Conservation (phyloP, 2,113 vertebrate genomes). For the Sardina pilchardus region DNA sequence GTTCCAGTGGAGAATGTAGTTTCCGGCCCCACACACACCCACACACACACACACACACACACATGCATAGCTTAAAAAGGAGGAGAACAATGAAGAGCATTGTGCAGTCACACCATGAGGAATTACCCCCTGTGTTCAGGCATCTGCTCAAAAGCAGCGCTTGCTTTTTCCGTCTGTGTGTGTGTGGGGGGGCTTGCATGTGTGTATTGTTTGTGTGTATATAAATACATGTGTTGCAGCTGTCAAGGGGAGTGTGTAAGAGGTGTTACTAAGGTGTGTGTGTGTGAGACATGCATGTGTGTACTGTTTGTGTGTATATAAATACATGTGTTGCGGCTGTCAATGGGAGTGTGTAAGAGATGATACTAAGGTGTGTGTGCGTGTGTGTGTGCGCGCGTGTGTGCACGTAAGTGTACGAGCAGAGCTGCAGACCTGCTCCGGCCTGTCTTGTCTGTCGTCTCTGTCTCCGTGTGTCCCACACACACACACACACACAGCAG, state of each 20-base stretch:
- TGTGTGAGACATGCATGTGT: too few species aligned
- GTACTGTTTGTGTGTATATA: conserved; percentile 15
- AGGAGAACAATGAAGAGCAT: neutral
- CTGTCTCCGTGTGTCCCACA: too few species aligned
- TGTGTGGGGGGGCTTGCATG: conserved; percentile 43
- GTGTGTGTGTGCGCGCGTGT: conserved; percentile 20
- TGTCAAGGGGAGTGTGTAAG: too few species aligned
- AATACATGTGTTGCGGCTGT: neutral
- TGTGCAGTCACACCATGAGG: neutral
- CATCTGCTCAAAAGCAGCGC: neutral
- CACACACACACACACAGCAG: too few species aligned
- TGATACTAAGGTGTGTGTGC: neutral
- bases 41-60: neutral
- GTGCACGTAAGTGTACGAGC: neutral
- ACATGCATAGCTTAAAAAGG: neutral
- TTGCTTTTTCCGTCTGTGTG: neutral
- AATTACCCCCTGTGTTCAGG: conserved; percentile 18
- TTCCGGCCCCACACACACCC: neutral
- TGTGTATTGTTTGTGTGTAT: conserved; percentile 21
- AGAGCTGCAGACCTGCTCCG: too few species aligned
- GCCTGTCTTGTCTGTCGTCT: too few species aligned
- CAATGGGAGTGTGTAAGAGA: too few species aligned
- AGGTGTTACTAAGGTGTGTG: too few species aligned
- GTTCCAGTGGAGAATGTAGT: conserved; percentile 1
- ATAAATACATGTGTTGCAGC: neutral